phyloP scores from a whole-genome alignment of 2,888 invertebrate species.

The Drosophila aldrichi region DNA sequence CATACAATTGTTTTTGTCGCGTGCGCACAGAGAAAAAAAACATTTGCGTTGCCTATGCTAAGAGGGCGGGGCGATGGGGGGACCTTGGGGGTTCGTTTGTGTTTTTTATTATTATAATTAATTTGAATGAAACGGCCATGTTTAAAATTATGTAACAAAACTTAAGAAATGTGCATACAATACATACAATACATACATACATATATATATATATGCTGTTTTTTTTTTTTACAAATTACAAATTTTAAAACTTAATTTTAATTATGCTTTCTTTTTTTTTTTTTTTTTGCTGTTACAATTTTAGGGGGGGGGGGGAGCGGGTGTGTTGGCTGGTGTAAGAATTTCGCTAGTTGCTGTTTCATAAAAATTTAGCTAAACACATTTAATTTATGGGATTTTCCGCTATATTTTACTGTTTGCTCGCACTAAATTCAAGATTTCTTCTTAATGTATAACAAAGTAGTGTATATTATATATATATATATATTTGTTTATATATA shows the following conservation, averaged over 20 bases:
- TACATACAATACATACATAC: slow-evolving; percentile 16
- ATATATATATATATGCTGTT: background rate
- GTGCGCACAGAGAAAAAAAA: slow-evolving; percentile 31
- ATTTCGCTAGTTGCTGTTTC: slow-evolving; percentile 41
- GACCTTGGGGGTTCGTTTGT: background rate
- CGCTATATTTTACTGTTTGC: slow-evolving; percentile 10
- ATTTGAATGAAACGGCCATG: slow-evolving; percentile 34
- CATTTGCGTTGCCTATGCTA: slow-evolving; percentile 42
- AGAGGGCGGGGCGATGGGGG: background rate
- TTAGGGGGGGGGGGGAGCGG: background rate
- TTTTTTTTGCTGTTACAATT: slow-evolving; percentile 1
- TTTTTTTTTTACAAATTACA: slow-evolving; percentile 29
- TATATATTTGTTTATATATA: background rate
- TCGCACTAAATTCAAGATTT: slow-evolving; percentile 44
- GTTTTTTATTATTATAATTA: background rate
- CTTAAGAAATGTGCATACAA: slow-evolving; percentile 39
- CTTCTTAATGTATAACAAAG: slow-evolving; percentile 38
- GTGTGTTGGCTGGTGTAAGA: slow-evolving; percentile 25
- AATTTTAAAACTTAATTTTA: slow-evolving; percentile 46
- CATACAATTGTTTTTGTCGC: slow-evolving; percentile 28
- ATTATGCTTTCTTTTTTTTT: slow-evolving; percentile 6
- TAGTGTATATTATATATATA: slow-evolving; percentile 19
- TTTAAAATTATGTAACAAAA: slow-evolving; percentile 66
- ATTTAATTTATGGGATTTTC: slow-evolving; percentile 2
- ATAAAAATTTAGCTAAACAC: slow-evolving; percentile 46